Conservation (phyloP, 2,113 vertebrate genomes). For the Atherinomorus stipes region DNA sequence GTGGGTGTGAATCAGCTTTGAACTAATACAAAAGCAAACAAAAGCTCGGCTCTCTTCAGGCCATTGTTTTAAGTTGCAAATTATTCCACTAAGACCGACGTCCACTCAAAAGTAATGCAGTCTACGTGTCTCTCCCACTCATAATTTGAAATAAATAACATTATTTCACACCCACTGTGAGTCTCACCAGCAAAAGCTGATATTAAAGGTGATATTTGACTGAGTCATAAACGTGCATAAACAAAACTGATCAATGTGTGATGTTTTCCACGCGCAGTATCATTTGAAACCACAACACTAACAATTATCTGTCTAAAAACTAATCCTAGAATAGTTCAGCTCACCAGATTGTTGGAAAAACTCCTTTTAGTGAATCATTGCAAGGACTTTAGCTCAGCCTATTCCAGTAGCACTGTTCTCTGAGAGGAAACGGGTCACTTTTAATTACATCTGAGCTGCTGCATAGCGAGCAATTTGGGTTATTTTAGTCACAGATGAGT, state of each 20-base stretch:
- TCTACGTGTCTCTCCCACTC: constrained; percentile 33
- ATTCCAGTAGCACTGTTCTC: too few relatives aligned
- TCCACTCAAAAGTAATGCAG: constrained; percentile 27
- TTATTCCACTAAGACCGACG: constrained; percentile 23
- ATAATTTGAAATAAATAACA: constrained; percentile 43
- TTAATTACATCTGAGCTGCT: too few relatives aligned
- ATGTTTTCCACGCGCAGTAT: not conserved
- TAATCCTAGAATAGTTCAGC: not conserved
- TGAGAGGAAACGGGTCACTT: too few relatives aligned
- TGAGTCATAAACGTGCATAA: constrained; percentile 38
- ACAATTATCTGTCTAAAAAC: not conserved
- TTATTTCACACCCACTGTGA: constrained; percentile 8
- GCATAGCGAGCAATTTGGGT: too few relatives aligned
- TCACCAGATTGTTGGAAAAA: too few relatives aligned
- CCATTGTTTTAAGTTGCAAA: constrained; percentile 20
- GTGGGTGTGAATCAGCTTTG: constrained; percentile 52
- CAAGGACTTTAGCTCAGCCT: too few relatives aligned
- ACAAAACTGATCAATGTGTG: constrained; percentile 19
- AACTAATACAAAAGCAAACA: constrained; percentile 28
- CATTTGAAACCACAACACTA: not conserved
- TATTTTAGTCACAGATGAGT: too few relatives aligned
- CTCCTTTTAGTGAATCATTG: too few relatives aligned
- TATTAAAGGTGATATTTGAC: constrained; percentile 27
- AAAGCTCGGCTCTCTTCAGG: constrained; percentile 1
- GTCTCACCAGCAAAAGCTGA: constrained; percentile 16